Base-by-base conservation (phyloP, 1,140 invertebrate genomes). In the Drosophila sulfurigaster region DNA sequence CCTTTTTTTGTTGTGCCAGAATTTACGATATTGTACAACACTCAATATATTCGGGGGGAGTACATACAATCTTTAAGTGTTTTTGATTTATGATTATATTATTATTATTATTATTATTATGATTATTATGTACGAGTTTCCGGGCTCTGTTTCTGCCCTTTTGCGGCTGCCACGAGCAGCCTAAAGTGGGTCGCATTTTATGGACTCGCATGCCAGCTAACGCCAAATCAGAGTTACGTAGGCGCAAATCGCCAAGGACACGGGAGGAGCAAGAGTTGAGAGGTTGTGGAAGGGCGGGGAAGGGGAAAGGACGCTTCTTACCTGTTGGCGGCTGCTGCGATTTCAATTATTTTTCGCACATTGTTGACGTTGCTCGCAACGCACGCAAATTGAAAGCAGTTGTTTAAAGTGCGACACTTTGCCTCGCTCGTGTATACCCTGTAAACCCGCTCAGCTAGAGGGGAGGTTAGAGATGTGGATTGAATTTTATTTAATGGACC, bases 261-360 rank as follows among this genome's bases (percentile, higher is more conserved):
- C 28, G 6, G 11, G 28, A 54, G 11, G 13, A 6, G 28, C 1
- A 38, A 38, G 13, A 30, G 5, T 25, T 13, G 11, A 32, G 5
- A 35, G n/a, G 13, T 13, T 6, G 5, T 5, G 28, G 7, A 6
- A 35, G 30, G 7, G n/a, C 0, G 4, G 20, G 20, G 1, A 10
- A 25, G 38, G 10, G 30, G 54, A 28, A 30, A 6, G 10, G 16
- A 13, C 10, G 41, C 38, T 46, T 30, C 13, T 62, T 43, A 63
- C 76, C 63, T 69, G 43, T 70, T 51, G 65, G 69, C 45, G 46
- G 13, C 30, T 57, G 49, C 54, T 73, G 82, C 75, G 76, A 81
- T 86, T 85, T 86, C 82, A 86, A 85, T 86, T 85, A 86, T 78
- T 86, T 81, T 86, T 78, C 58, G 49, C 75, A 78, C 82, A 81